Conservation (phyloP, 2,888 invertebrate species). For the Clostera curtula region DNA sequence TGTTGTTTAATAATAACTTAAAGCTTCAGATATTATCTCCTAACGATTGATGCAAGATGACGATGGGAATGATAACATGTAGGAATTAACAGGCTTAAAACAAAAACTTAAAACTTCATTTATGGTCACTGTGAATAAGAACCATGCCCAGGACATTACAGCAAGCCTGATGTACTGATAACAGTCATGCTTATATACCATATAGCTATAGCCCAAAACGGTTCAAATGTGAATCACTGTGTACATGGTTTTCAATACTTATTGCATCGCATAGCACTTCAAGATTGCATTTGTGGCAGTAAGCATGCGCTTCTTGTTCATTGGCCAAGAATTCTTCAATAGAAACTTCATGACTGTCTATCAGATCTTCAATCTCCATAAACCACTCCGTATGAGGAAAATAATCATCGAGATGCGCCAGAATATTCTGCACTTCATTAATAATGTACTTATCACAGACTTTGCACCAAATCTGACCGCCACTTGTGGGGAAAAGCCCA, state of each 20-base stretch:
- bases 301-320: conserved; percentile 40
- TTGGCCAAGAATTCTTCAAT: conserved; percentile 34
- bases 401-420: conserved; percentile 44
- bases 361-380: conserved; percentile 39
- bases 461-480: conserved; percentile 47
- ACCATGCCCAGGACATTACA: too few species aligned
- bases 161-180: too few species aligned
- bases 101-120: too few species aligned
- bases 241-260: conserved; percentile 39
- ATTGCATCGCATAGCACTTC: conserved; percentile 33
- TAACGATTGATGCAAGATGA: too few species aligned
- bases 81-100: too few species aligned
- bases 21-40: too few species aligned
- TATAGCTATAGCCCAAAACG: conserved; percentile 30
- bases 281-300: conserved; percentile 42
- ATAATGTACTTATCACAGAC: conserved; percentile 39
- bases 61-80: too few species aligned
- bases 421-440: conserved; percentile 30
- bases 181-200: too few species aligned
- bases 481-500: conserved; percentile 38
- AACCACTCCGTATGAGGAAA: conserved; percentile 45
- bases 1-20: too few species aligned
- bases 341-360: conserved; percentile 37
- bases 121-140: too few species aligned
- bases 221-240: conserved; percentile 39